Conservation (phyloP, 1,140 invertebrate species). For the Cataglyphis hispanica region DNA sequence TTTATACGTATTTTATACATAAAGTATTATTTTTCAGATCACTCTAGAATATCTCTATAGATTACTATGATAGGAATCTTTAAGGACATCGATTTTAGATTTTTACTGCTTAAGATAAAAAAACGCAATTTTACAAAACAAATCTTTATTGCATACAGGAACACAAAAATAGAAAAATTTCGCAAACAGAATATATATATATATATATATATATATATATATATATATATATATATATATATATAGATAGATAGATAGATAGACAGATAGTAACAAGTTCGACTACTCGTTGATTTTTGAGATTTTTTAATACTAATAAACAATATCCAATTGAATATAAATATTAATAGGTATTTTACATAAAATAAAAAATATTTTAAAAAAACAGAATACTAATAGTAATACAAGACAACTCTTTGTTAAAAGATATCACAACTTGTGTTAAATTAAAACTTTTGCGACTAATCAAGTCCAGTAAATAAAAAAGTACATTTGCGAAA, state of each 20-base stretch:
- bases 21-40: slow-evolving; percentile 1
- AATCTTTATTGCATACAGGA: slow-evolving; percentile 4
- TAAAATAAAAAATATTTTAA: background rate
- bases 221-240: no score
- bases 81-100: background rate
- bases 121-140: slow-evolving; percentile 5
- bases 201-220: no score
- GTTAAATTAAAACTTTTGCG: no score
- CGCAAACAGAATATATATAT: slow-evolving; percentile 12
- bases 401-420: background rate
- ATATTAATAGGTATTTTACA: slow-evolving; percentile 1
- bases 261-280: background rate
- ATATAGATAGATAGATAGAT: no score
- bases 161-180: slow-evolving; percentile 11
- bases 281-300: no score
- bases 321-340: background rate
- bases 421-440: background rate
- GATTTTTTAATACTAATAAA: no score
- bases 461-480: no score
- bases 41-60: background rate
- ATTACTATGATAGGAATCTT: background rate
- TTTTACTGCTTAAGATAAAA: slow-evolving; percentile 1
- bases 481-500: background rate
- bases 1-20: background rate
- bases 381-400: background rate